Conservation (phyloP, 2,113 vertebrate genomes). For the Paradisaea rubra region DNA sequence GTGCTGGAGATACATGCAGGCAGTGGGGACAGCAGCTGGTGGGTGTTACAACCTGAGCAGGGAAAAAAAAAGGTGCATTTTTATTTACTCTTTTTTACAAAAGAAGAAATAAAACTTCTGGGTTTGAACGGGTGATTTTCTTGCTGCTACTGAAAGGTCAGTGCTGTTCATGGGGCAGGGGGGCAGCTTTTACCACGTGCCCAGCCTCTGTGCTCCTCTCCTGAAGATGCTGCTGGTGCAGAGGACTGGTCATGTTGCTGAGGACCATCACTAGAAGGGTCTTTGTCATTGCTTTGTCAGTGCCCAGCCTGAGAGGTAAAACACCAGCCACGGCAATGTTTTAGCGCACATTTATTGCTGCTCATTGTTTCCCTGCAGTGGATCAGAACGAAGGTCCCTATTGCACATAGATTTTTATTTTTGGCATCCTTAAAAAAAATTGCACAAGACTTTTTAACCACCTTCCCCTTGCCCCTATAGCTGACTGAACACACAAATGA, state of each 20-base stretch:
- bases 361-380: conserved; percentile 59
- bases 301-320: background rate
- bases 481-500: background rate
- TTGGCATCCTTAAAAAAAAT: conserved; percentile 60
- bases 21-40: background rate
- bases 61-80: background rate
- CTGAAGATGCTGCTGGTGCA: background rate
- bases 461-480: background rate
- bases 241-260: no score
- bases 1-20: background rate
- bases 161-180: background rate
- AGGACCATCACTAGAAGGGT: background rate
- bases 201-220: background rate
- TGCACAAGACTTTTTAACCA: background rate
- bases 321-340: background rate
- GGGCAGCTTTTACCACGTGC: rapidly evolving
- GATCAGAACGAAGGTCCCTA: conserved; percentile 35
- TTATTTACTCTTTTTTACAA: conserved; percentile 20
- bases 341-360: conserved; percentile 71
- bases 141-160: background rate
- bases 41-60: background rate
- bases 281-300: background rate
- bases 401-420: conserved; percentile 56
- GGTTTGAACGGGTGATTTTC: background rate
- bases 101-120: conserved; percentile 5